Evolutionary conservation across 2,113 vertebrate genomes (phyloP), one percentile per base, ranked within the genome.

Genomic region (Ornithorhynchus anatinus): DNA sequence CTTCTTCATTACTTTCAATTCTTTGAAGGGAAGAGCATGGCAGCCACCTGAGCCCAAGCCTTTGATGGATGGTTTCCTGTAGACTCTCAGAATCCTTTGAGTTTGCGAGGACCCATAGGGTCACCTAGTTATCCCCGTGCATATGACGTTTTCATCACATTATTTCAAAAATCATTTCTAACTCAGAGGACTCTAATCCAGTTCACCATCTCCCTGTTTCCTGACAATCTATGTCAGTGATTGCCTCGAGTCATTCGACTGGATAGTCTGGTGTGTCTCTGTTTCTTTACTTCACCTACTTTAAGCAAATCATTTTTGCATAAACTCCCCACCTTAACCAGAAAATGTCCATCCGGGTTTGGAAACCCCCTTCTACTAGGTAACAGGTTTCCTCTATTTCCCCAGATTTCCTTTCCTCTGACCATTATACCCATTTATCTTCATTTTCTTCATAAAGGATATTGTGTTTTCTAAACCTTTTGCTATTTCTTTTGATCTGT

Each of bases 401-500:
- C 68, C 63, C 76, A 72, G 47, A 75, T 53, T 53, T 66, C 53
- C 79, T 81, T 85, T 85, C 77, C 73, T 81, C 63, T 59, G 45
- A 44, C 53, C 60, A 63, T 68, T 75, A 85, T 77, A 76, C 77
- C 80, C 86, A 75, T 89, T 89, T 86, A 88, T 79, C 79, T 75
- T 78, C 71, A 77, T 76, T 32, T 59, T 56, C 68, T 72, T 35
- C 20, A 43, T 54, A 62, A n/a, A n/a, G n/a, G 35, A n/a, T n/a
- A 57, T 78, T 42, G 45, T 61, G 44, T 16, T 71, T 84, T 84
- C 59, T 60, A 85, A 79, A 71, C 51, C 54, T 82, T 88, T 77
- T 84, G 48, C 76, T 67, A 70, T 70, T 82, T 86, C 42, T n/a
- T 44, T 44, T 79, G 79, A 87, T 83, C 59, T 79, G 66, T 64